phyloP scores from a whole-genome alignment of 92 coral and sea anemone species.

The Hydrozoanthus gracilis region DNA sequence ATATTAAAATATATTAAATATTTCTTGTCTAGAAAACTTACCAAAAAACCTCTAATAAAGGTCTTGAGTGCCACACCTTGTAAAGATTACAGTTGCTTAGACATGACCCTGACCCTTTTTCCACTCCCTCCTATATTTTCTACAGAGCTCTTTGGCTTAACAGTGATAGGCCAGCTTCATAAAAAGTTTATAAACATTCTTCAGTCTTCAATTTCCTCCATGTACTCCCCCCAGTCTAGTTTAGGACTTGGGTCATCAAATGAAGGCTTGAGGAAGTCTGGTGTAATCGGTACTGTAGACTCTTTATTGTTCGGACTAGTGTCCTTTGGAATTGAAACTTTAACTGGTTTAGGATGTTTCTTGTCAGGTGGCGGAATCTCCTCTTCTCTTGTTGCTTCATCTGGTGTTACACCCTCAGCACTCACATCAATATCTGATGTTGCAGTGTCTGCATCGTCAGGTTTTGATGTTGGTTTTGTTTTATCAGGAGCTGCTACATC shows the following conservation, averaged over 20 bases:
- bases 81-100: too few relatives aligned
- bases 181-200: not conserved
- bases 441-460: not conserved
- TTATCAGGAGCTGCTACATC: not conserved
- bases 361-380: not conserved
- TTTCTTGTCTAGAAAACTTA: too few relatives aligned
- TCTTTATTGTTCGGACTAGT: not conserved
- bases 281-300: constrained; percentile 57
- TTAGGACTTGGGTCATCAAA: constrained; percentile 36
- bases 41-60: too few relatives aligned
- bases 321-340: not conserved
- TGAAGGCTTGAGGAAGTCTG: constrained; percentile 73
- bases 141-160: not conserved
- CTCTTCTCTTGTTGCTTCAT: not conserved
- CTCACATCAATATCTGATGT: not conserved
- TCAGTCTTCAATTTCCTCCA: constrained; percentile 40
- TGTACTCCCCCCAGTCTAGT: constrained; percentile 35
- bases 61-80: too few relatives aligned
- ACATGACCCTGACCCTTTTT: too few relatives aligned
- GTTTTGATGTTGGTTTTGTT: not conserved
- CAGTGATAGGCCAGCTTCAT: too few relatives aligned
- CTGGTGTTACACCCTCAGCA: not conserved
- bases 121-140: not conserved
- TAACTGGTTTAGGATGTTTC: constrained; percentile 34
- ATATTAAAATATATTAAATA: too few relatives aligned